Evolutionary conservation across 2,797 vertebrate species (phyloP).

Genomic region (Furcifer pardalis): DNA sequence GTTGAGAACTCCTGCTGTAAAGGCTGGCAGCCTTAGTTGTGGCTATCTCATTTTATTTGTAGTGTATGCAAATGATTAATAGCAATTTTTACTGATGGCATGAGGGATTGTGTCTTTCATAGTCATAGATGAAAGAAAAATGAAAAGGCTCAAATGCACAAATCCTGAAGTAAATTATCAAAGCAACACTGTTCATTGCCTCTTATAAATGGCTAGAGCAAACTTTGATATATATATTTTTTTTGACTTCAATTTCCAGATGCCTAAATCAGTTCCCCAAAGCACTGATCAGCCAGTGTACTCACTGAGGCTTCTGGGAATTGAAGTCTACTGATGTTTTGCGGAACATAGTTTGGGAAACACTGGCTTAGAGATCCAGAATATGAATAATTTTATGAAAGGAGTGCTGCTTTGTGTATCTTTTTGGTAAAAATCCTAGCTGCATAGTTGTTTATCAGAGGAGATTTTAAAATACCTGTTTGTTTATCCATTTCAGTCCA

Average conservation of each 20-base stretch:
- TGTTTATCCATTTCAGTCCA: conserved; percentile 58
- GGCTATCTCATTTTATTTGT: background rate
- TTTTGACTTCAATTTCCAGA: too few relatives aligned
- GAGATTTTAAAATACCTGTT: conserved; percentile 42
- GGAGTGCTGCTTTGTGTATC: conserved; percentile 55
- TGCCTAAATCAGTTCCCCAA: too few relatives aligned
- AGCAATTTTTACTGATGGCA: background rate
- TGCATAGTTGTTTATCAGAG: conserved; percentile 63
- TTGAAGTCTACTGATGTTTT: too few relatives aligned
- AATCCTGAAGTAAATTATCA: conserved; percentile 47
- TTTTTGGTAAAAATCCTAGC: conserved; percentile 56
- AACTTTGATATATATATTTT: too few relatives aligned
- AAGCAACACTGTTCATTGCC: conserved; percentile 43
- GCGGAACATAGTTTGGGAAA: too few relatives aligned
- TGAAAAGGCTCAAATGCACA: conserved; percentile 25
- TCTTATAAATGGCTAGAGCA: conserved; percentile 26
- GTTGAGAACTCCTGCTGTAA: too few relatives aligned
- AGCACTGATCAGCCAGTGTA: too few relatives aligned
- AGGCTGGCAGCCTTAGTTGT: background rate
- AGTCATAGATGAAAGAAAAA: conserved; percentile 39
- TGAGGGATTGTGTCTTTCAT: conserved; percentile 1
- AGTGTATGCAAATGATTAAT: background rate
- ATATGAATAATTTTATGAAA: conserved; percentile 32
- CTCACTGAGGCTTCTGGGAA: too few relatives aligned
- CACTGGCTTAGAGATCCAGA: too few relatives aligned